These are phyloP conservation scores for Cydia pomonella DNA, from an alignment of 1,140 invertebrate genomes.

Conservation along the genomic window DNA sequence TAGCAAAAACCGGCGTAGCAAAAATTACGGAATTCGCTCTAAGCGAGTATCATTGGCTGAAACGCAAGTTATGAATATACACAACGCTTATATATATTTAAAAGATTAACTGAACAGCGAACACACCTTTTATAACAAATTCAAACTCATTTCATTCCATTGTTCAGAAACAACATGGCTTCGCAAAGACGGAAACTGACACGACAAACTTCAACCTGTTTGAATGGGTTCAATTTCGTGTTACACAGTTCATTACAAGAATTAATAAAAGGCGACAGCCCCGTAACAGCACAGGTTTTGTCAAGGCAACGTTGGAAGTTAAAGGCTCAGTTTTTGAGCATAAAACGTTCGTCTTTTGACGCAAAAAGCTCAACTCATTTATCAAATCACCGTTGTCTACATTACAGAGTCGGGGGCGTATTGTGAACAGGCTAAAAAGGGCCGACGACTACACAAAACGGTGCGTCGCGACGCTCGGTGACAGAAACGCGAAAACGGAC, in stretches of 20 bases:
- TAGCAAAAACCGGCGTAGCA: too few species aligned
- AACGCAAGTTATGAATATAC: not conserved
- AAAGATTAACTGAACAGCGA: not conserved
- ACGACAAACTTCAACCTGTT: slow-evolving; percentile 32
- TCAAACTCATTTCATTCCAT: slow-evolving; percentile 15
- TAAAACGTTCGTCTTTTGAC: slow-evolving; percentile 56
- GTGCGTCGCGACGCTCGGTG: slow-evolving; percentile 42
- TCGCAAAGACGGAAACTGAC: slow-evolving; percentile 28
- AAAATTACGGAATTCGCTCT: too few species aligned
- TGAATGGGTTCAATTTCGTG: slow-evolving; percentile 31
- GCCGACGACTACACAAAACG: slow-evolving; percentile 56
- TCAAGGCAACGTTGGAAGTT: slow-evolving; percentile 41
- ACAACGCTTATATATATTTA: not conserved
- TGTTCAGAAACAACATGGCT: slow-evolving; percentile 22
- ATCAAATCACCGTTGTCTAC: slow-evolving; percentile 68
- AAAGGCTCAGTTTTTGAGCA: slow-evolving; percentile 45
- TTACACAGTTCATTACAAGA: slow-evolving; percentile 42
- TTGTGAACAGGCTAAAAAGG: slow-evolving; percentile 62
- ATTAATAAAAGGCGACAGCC: slow-evolving; percentile 41
- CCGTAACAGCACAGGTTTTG: slow-evolving; percentile 46
- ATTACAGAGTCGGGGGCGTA: slow-evolving; percentile 55
- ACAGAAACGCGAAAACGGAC: slow-evolving; percentile 46
- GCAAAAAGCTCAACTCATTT: slow-evolving; percentile 62
- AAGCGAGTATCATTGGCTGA: not conserved
- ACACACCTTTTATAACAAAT: not conserved